Base-by-base conservation (phyloP, 2,888 invertebrate genomes). In the Melanotus villosus region DNA sequence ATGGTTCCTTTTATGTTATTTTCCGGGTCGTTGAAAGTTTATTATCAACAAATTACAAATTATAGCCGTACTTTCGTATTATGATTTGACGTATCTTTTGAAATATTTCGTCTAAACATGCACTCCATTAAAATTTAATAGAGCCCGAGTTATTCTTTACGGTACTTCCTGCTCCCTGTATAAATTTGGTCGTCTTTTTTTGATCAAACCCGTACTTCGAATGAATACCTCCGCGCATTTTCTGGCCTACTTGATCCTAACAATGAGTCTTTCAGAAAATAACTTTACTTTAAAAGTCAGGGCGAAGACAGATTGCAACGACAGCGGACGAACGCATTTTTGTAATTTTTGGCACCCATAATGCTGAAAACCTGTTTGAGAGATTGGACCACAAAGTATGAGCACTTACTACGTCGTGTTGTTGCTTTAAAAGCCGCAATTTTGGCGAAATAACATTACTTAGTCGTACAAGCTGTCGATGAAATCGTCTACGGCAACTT, bases 351-450 rank as follows among this genome's bases (percentile, higher is more conserved):
- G 70, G 66, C 70, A 62, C 67, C 75, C 73, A 64, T 72, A 73
- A 71, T 68, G 75, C 54, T 65, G 72, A 76, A 73, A 75, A 76
- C 73, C 72, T 73, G 74, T 70, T 70, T 75, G 75, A 69, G 75
- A 73, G 74, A 77, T 76, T 75, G 76, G 71, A 62, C 67, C 71
- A 52, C 65, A 65, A 67, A 71, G 65, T 71, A 68, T 60, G 68
- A 71, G 71, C 71, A 67, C 68, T 71, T 71, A 71, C 65, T 71
- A 71, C 73, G 72, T 43, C 70, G 69, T 68, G 75, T 76, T 74
- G 77, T 74, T 76, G 72, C 74, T 75, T 70, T 77, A 77, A 77
- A 77, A 78, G 78, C 77, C 68, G 69, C 76, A 78, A 78, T 78
- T 78, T 78, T 68, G 66, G 59, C 70, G 47, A 75, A 77, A 76